phyloP scores from a whole-genome alignment of 2,888 invertebrate species.

The Bruchidius siliquastri region DNA sequence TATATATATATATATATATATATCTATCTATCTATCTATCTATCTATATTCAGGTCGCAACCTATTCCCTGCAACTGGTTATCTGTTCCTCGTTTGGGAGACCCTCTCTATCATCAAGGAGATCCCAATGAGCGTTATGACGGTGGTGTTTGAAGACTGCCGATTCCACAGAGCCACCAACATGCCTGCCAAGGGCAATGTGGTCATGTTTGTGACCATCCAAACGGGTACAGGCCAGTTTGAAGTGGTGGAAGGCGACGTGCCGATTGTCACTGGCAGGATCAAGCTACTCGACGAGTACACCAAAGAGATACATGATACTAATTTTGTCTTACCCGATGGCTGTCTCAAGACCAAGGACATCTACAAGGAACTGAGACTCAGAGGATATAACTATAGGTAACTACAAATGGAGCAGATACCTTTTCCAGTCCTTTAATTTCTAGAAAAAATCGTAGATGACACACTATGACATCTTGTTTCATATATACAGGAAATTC shows the following conservation, averaged over 20 bases:
- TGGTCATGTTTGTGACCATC: conserved; percentile 28
- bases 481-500: too few species aligned
- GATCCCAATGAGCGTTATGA: conserved; percentile 44
- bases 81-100: conserved; percentile 46
- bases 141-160: conserved; percentile 40
- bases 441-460: too few species aligned
- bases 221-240: conserved; percentile 33
- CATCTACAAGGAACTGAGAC: conserved; percentile 63
- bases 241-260: conserved; percentile 31
- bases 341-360: conserved; percentile 55
- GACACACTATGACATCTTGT: too few species aligned
- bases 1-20: too few species aligned
- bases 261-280: conserved; percentile 23
- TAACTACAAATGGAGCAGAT: conserved; percentile 15
- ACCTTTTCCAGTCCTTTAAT: too few species aligned
- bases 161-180: conserved; percentile 48
- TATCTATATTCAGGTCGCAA: conserved; percentile 31
- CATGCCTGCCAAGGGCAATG: conserved; percentile 45
- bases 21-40: too few species aligned
- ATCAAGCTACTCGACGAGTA: conserved; percentile 39
- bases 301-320: background rate
- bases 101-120: conserved; percentile 48
- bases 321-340: conserved; percentile 28
- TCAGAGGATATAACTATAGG: conserved; percentile 61
- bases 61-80: conserved; percentile 59